Evolutionary conservation across 2,888 invertebrate genomes (phyloP), one percentile per base, ranked within the genome.

Genomic region (Hyalella azteca): DNA sequence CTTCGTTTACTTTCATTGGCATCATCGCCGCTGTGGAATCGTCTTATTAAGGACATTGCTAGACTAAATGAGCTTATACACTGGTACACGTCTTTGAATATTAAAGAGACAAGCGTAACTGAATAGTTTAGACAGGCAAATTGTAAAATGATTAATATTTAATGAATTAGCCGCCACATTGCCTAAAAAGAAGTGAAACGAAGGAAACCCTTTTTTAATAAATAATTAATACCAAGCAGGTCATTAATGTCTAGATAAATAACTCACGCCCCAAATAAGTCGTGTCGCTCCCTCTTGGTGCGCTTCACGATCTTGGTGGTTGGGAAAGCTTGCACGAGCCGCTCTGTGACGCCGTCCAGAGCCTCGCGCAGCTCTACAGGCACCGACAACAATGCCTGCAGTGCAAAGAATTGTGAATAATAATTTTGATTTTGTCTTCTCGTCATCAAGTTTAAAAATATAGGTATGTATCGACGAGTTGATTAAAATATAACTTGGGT

Each of bases 321-420:
- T 1, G 83, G 81, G 79, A 83, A 83, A 19, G 59, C 77, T 13
- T 75, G 9, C 29, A 59, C 50, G 13, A 83, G 77, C n/a, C 40
- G 15, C 1, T 60, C 36, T 1, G 75, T 36, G 13, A 80, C 77
- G 54, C n/a, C 26, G 40, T 76, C 79, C 36, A 76, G 50, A 11
- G 77, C 76, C 36, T 78, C 80, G 13, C 54, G n/a, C n/a, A 80
- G 45, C n/a, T 60, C 41, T 39, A 79, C 79, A 2, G 83, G 83
- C 40, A 59, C 82, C 88, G 73, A 89, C 88, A 78, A 87, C 88
- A 0, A 90, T 88, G 78, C 66, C 66, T 66, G 66, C 15, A 45
- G 45, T 15, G 15, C 9, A n/a, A n/a, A n/a, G n/a, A n/a, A n/a
- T n/a, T n/a, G n/a, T n/a, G n/a, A n/a, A n/a, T n/a, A n/a, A n/a